Conservation (phyloP, 2,113 vertebrate genomes). For the Spermophilus dauricus region DNA sequence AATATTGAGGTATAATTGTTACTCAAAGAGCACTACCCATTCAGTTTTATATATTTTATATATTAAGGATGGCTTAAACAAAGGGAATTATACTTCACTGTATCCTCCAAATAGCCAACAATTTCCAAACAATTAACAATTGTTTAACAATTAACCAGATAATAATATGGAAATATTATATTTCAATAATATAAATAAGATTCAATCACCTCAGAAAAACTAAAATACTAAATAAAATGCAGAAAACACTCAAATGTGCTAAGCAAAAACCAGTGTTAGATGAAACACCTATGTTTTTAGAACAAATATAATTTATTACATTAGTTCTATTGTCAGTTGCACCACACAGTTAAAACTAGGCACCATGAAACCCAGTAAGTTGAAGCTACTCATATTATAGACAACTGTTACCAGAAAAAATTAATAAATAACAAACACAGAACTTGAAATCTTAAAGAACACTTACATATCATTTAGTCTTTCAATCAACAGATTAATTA, state of each 20-base stretch:
- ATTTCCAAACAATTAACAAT: neutral
- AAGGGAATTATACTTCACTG: neutral
- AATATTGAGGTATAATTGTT: neutral
- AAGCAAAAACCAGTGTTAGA: slow-evolving; percentile 16
- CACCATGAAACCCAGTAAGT: neutral
- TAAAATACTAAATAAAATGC: slow-evolving; percentile 6
- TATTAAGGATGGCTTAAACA: neutral
- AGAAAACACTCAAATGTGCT: neutral
- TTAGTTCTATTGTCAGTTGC: neutral
- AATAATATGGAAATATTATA: slow-evolving; percentile 23
- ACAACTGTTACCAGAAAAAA: neutral
- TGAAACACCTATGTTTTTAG: neutral
- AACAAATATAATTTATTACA: neutral
- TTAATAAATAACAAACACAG: neutral
- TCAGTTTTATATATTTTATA: neutral
- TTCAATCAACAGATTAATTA: neutral
- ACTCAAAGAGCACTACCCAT: neutral
- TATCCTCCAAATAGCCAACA: slow-evolving; percentile 50
- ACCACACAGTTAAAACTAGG: neutral
- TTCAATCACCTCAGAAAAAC: neutral
- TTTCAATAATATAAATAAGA: slow-evolving; percentile 43
- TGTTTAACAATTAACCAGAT: neutral
- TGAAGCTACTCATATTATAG: neutral
- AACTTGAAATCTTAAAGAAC: slow-evolving; percentile 40
- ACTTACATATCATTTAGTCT: neutral